phyloP scores from a whole-genome alignment of 2,113 vertebrate species.

The Nycticebus coucang region DNA sequence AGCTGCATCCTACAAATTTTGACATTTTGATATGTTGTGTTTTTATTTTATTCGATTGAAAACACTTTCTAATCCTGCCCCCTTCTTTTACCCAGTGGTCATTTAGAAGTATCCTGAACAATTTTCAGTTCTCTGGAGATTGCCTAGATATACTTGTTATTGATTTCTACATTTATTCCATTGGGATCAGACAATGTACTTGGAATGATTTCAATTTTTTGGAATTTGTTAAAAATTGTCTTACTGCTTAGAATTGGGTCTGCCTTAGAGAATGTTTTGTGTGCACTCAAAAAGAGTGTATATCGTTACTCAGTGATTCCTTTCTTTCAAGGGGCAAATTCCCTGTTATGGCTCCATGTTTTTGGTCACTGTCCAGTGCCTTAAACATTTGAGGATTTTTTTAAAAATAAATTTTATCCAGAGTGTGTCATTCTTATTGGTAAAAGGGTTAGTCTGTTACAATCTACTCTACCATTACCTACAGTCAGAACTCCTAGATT shows the following conservation, averaged over 20 bases:
- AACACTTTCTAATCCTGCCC: neutral
- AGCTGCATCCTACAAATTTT: neutral
- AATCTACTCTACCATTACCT: neutral
- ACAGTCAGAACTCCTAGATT: neutral
- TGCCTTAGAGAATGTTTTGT: neutral
- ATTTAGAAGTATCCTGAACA: neutral
- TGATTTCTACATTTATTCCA: slow-evolving; percentile 4
- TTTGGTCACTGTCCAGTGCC: neutral
- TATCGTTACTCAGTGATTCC: neutral
- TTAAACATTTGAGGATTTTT: neutral
- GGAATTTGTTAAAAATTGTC: slow-evolving; percentile 3
- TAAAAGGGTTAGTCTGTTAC: neutral
- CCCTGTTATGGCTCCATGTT: neutral
- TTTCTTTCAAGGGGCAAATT: neutral
- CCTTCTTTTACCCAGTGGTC: neutral
- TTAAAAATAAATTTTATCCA: neutral
- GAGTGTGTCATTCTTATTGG: neutral
- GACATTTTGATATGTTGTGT: neutral
- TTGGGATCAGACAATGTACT: neutral
- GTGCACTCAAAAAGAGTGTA: neutral
- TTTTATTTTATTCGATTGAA: slow-evolving; percentile 31
- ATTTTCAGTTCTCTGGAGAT: slow-evolving; percentile 8
- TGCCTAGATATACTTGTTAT: neutral
- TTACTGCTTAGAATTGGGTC: neutral
- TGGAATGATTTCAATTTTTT: neutral